Evolutionary conservation across 2,888 invertebrate species (phyloP).

Genomic region (Tachina grossa): DNA sequence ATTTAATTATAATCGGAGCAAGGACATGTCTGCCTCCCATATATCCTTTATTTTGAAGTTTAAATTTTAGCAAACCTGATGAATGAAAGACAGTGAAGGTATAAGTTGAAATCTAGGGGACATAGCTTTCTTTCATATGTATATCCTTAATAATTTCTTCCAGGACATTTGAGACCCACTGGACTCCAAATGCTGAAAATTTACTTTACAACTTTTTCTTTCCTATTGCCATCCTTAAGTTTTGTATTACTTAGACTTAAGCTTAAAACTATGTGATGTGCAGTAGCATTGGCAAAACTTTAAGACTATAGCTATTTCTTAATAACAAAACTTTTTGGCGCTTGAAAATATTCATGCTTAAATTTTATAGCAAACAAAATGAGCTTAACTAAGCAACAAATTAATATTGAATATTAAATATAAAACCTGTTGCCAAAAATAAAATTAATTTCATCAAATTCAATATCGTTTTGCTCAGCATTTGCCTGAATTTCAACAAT

Average conservation of each 20-base stretch:
- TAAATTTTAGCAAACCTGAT: too few species aligned
- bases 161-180: neutral
- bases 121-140: too few species aligned
- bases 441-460: constrained; percentile 44
- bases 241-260: constrained; percentile 24
- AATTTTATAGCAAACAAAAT: constrained; percentile 7
- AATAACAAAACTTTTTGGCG: constrained; percentile 4
- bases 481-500: neutral
- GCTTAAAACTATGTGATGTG: constrained; percentile 19
- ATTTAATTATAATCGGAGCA: too few species aligned
- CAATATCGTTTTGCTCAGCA: constrained; percentile 33
- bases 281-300: constrained; percentile 1
- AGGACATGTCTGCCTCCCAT: too few species aligned
- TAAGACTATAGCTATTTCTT: neutral
- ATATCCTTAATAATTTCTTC: too few species aligned
- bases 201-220: constrained; percentile 14
- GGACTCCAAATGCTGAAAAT: neutral
- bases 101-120: too few species aligned
- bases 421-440: constrained; percentile 66
- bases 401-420: constrained; percentile 27
- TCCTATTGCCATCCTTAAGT: constrained; percentile 9
- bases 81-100: too few species aligned
- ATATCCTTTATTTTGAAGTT: too few species aligned
- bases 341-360: neutral
- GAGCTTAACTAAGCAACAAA: neutral